These are phyloP conservation scores for Exocentrus adspersus DNA, from an alignment of 2,888 invertebrate genomes.

Conservation along the genomic window DNA sequence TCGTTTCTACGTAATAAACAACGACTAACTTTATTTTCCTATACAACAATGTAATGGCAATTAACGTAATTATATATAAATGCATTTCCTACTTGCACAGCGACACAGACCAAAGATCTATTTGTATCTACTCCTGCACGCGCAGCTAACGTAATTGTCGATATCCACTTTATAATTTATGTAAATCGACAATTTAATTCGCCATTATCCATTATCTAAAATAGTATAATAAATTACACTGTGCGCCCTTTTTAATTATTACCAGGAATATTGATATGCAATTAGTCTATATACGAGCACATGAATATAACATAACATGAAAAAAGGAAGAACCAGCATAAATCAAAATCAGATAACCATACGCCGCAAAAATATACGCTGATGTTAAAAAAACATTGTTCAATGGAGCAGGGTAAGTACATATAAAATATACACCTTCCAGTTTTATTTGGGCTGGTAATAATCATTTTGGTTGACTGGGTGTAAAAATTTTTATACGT, in stretches of 20 bases:
- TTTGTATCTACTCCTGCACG: neutral
- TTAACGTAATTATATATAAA: no score
- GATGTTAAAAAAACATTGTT: slow-evolving; percentile 22
- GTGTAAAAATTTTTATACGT: neutral
- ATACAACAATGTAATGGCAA: no score
- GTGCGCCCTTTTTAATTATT: slow-evolving; percentile 18
- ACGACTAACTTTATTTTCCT: no score
- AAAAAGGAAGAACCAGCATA: slow-evolving; percentile 28
- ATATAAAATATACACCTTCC: neutral
- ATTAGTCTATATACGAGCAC: slow-evolving; percentile 22
- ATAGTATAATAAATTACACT: slow-evolving; percentile 5
- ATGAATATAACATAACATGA: slow-evolving; percentile 24
- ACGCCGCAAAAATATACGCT: slow-evolving; percentile 17
- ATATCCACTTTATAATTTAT: neutral
- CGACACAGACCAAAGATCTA: no score
- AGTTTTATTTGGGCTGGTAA: no score
- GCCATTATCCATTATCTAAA: neutral
- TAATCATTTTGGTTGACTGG: neutral
- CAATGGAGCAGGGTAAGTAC: no score
- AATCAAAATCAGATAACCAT: slow-evolving; percentile 28
- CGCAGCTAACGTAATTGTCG: neutral
- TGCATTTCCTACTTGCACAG: no score
- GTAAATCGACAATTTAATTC: neutral
- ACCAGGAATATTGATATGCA: slow-evolving; percentile 23
- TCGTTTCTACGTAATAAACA: no score